A percentile compares a stretch with the other conserved stretches of the same genome.
Evolutionary conservation across 2,113 vertebrate species (phyloP).

Genomic region (Amia ocellicauda): DNA sequence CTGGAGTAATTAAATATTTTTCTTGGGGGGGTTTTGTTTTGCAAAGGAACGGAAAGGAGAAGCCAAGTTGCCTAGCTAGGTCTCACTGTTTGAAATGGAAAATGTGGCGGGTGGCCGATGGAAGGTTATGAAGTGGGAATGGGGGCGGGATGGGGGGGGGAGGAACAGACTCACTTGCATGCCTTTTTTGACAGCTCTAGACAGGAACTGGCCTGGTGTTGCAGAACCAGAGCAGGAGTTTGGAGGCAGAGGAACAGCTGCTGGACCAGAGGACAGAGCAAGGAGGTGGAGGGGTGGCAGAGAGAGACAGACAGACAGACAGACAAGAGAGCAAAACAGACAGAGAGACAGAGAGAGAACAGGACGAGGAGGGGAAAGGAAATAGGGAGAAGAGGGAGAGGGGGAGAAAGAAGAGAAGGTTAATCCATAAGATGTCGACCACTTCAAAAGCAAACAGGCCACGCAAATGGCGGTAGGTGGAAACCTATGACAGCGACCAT

Average conservation of each 20-base stretch:
- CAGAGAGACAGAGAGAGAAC: neutral
- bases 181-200: conserved; percentile 69
- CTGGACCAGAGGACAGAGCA: conserved; percentile 51
- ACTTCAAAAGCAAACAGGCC: too few relatives aligned
- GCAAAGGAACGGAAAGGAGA: too few relatives aligned
- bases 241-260: conserved; percentile 88
- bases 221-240: conserved; percentile 93
- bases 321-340: conserved; percentile 41
- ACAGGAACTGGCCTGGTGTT: conserved; percentile 88
- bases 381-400: conserved; percentile 10
- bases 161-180: conserved; percentile 63
- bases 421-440: too few relatives aligned
- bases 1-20: too few relatives aligned
- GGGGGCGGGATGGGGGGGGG: neutral
- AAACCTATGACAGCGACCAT: too few relatives aligned
- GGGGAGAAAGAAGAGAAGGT: conserved; percentile 52
- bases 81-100: too few relatives aligned
- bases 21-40: too few relatives aligned
- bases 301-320: conserved; percentile 38
- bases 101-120: neutral
- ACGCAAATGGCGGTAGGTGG: too few relatives aligned
- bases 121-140: neutral
- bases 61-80: too few relatives aligned
- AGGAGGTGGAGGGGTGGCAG: conserved; percentile 48
- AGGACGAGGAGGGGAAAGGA: conserved; percentile 2